Conservation (phyloP, 2,797 vertebrate genomes). For the Hirundo rustica region DNA sequence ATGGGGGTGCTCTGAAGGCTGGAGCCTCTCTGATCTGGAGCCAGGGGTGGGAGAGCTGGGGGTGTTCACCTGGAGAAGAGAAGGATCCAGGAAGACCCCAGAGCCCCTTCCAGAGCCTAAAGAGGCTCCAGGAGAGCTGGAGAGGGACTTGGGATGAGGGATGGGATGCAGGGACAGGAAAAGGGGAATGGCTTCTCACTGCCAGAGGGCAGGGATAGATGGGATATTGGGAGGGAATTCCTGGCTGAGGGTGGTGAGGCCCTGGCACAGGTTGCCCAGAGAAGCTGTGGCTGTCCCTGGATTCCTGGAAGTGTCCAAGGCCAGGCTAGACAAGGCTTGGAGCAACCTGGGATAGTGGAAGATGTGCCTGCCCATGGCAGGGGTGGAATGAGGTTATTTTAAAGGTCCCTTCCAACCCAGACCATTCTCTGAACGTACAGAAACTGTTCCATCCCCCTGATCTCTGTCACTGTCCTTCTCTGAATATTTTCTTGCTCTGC, state of each 20-base stretch:
- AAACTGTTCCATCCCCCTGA: background rate
- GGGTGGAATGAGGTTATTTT: rapidly evolving
- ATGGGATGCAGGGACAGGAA: background rate
- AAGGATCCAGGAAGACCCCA: background rate
- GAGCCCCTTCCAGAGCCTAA: background rate
- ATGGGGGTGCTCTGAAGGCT: rapidly evolving
- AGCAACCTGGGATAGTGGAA: rapidly evolving
- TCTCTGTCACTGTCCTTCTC: background rate
- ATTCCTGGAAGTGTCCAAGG: background rate
- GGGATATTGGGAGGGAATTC: background rate
- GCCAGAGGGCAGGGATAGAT: rapidly evolving
- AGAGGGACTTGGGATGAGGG: background rate
- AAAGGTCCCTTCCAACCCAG: background rate
- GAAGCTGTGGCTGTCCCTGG: too few relatives aligned
- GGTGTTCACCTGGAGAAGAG: background rate
- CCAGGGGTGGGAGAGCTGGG: background rate
- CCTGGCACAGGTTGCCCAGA: rapidly evolving
- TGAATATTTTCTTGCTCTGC: background rate
- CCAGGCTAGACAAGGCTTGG: rapidly evolving
- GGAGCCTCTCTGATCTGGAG: background rate
- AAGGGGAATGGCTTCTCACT: rapidly evolving
- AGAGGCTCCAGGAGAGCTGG: background rate
- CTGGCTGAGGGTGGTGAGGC: rapidly evolving
- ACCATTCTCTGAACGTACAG: background rate
- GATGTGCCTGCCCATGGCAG: background rate